phyloP scores from a whole-genome alignment of 2,797 vertebrate species.

The Alexandromys oeconomus region DNA sequence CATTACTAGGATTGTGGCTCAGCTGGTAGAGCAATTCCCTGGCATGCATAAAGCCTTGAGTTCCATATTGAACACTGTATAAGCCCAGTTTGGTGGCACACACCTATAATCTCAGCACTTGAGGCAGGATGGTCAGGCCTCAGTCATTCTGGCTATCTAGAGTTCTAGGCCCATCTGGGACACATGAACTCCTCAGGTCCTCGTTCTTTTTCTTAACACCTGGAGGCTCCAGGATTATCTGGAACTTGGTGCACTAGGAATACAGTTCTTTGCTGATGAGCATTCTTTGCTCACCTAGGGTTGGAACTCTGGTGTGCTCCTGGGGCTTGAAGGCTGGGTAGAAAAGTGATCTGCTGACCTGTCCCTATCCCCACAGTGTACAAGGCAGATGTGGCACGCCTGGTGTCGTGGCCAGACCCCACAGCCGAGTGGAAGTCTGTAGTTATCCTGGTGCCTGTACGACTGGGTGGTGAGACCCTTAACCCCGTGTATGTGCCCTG shows the following conservation, averaged over 20 bases:
- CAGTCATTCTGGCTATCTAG: not conserved
- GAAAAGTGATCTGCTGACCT: not conserved
- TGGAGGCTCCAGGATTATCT: not conserved
- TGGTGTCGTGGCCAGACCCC: slow-evolving; percentile 86
- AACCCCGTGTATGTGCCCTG: slow-evolving; percentile 95
- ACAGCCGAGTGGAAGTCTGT: slow-evolving; percentile 91
- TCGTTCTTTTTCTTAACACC: not conserved
- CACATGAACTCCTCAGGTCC: not conserved
- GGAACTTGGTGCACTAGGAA: not conserved
- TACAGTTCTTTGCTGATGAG: not conserved
- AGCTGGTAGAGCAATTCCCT: not conserved
- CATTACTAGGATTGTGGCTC: not conserved
- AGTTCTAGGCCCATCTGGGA: not conserved
- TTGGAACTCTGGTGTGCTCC: not conserved
- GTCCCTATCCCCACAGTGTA: slow-evolving; percentile 90
- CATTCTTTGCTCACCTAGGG: not conserved
- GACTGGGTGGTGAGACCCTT: slow-evolving; percentile 94
- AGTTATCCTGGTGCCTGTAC: slow-evolving; percentile 94
- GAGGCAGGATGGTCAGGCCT: not conserved
- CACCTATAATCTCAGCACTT: not conserved
- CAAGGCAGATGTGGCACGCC: slow-evolving; percentile 92
- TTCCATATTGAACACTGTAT: not conserved
- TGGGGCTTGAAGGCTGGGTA: too few species aligned
- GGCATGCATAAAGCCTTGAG: not conserved
- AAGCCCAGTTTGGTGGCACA: not conserved